Percentiles rank a stretch among this genome's conserved stretches.
Conservation (phyloP, 1,140 invertebrate species). For the Stegodyphus mimosarum region DNA sequence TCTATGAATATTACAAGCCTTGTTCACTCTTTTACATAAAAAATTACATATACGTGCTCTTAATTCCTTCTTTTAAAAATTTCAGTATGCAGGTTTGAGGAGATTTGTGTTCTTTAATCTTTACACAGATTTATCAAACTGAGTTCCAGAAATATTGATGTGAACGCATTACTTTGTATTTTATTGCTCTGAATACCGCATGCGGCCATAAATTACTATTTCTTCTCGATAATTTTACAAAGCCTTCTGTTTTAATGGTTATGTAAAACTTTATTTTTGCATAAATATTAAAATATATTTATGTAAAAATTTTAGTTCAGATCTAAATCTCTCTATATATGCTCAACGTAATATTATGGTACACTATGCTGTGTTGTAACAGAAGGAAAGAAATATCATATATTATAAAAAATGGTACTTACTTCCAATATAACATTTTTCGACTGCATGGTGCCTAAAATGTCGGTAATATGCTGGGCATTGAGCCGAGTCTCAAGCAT, state of each 20-base stretch:
- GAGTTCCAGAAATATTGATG: too few relatives aligned
- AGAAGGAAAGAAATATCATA: not conserved
- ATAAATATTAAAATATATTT: not conserved
- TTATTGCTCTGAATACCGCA: too few relatives aligned
- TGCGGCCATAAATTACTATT: too few relatives aligned
- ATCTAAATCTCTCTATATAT: not conserved
- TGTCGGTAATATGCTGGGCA: conserved; percentile 64
- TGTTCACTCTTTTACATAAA: too few relatives aligned
- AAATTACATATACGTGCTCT: too few relatives aligned
- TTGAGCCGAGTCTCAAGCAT: conserved; percentile 63
- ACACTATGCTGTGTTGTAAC: not conserved
- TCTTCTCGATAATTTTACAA: not conserved
- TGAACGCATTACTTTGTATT: too few relatives aligned
- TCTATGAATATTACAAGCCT: too few relatives aligned
- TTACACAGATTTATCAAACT: too few relatives aligned
- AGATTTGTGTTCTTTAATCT: too few relatives aligned
- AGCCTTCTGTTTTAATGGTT: not conserved
- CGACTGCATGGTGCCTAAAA: conserved; percentile 62
- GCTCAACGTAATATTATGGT: not conserved
- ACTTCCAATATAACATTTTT: conserved; percentile 62
- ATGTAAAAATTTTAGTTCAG: not conserved
- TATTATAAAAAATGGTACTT: conserved; percentile 33
- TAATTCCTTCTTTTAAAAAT: too few relatives aligned
- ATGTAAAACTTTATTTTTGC: not conserved
- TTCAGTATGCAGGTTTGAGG: too few relatives aligned